phyloP scores from a whole-genome alignment of 2,888 invertebrate species.

The Andrena marginata region DNA sequence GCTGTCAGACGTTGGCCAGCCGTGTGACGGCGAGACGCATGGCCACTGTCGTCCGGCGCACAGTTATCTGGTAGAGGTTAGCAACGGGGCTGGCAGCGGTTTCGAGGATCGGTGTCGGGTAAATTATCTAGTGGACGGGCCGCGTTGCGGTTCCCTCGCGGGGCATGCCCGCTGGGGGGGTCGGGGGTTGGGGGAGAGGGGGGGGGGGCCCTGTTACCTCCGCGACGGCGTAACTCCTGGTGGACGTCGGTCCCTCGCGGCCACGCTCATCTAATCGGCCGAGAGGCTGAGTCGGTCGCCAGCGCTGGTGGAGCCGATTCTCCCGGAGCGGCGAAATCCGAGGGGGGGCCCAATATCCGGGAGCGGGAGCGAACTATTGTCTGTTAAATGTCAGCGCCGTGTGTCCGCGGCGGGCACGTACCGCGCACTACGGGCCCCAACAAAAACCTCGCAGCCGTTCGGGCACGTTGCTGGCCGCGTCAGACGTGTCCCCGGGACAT shows the following conservation, averaged over 20 bases:
- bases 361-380: slow-evolving; percentile 60
- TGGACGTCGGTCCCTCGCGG: slow-evolving; percentile 42
- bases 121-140: slow-evolving; percentile 21
- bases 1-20: slow-evolving; percentile 68
- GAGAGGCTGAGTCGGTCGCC: slow-evolving; percentile 40
- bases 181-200: too few species aligned
- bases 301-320: slow-evolving; percentile 39
- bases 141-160: slow-evolving; percentile 39
- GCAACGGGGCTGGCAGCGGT: slow-evolving; percentile 51
- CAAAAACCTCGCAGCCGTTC: slow-evolving; percentile 42
- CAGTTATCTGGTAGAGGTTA: slow-evolving; percentile 62
- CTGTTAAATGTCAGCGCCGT: slow-evolving; percentile 74
- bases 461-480: slow-evolving; percentile 56
- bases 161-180: slow-evolving; percentile 62
- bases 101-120: not conserved
- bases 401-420: slow-evolving; percentile 65
- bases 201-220: slow-evolving; percentile 32
- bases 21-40: slow-evolving; percentile 63
- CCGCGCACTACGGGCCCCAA: slow-evolving; percentile 65
- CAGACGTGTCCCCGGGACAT: slow-evolving; percentile 60
- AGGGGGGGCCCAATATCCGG: slow-evolving; percentile 50
- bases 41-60: slow-evolving; percentile 64
- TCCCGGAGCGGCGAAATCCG: slow-evolving; percentile 46
- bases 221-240: slow-evolving; percentile 46
- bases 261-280: slow-evolving; percentile 60